Percentiles rank a stretch among this genome's conserved stretches.
These are phyloP conservation scores for Pasiphila rectangulata DNA, from an alignment of 2,888 invertebrate species.

Conservation along the genomic window DNA sequence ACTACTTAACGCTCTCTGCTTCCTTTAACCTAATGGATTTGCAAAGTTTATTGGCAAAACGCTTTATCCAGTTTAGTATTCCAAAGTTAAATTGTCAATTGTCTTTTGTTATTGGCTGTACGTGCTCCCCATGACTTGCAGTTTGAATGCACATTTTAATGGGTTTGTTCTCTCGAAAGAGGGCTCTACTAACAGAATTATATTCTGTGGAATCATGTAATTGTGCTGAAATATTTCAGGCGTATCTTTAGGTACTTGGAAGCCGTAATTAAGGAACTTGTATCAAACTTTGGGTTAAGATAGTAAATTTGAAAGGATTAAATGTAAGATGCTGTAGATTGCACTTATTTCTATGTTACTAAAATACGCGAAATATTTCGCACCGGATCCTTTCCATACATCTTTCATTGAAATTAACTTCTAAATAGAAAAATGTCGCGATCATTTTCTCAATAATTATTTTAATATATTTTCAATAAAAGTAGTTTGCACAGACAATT, in stretches of 20 bases:
- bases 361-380: too few species aligned
- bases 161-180: slow-evolving; percentile 54
- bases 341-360: not conserved
- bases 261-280: slow-evolving; percentile 22
- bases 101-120: slow-evolving; percentile 14
- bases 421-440: too few species aligned
- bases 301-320: slow-evolving; percentile 14
- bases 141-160: slow-evolving; percentile 73
- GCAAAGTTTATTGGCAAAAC: too few species aligned
- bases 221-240: slow-evolving; percentile 48
- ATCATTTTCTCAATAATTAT: too few species aligned
- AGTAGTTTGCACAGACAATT: too few species aligned
- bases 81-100: too few species aligned
- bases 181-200: slow-evolving; percentile 33
- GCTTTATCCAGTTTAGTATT: too few species aligned
- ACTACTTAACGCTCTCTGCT: too few species aligned
- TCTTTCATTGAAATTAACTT: too few species aligned
- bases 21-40: too few species aligned
- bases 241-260: slow-evolving; percentile 13
- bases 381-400: too few species aligned
- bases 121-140: slow-evolving; percentile 66
- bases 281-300: slow-evolving; percentile 18
- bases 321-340: slow-evolving; percentile 5
- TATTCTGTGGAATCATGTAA: slow-evolving; percentile 36
- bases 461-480: too few species aligned